Evolutionary conservation across 2,797 vertebrate genomes (phyloP).

Genomic region (Aplochiton taeniatus): DNA sequence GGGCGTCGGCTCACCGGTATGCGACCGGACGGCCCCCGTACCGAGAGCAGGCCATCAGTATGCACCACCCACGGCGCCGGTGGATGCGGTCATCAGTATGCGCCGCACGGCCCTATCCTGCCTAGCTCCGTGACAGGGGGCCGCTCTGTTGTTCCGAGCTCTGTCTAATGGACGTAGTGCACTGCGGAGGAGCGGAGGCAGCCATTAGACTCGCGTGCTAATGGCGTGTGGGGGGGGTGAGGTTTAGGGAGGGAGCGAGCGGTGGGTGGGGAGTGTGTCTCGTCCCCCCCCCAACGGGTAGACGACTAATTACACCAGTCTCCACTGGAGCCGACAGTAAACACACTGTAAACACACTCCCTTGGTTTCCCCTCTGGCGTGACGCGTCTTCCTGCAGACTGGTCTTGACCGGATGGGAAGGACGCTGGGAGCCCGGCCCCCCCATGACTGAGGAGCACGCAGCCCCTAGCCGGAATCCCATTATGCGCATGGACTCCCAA

Average conservation of each 20-base stretch:
- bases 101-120: slow-evolving; percentile 46
- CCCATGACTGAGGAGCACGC: no score
- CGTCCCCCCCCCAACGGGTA: neutral
- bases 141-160: slow-evolving; percentile 49
- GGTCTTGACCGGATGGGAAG: no score
- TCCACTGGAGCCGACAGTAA: no score
- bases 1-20: neutral
- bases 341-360: no score
- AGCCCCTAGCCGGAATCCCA: no score
- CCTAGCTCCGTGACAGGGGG: slow-evolving; percentile 45
- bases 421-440: no score
- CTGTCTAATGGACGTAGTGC: slow-evolving; percentile 46
- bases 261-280: slow-evolving; percentile 1
- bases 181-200: slow-evolving; percentile 22
- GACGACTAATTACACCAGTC: neutral
- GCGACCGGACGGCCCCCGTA: slow-evolving; percentile 2
- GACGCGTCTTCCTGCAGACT: neutral
- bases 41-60: slow-evolving; percentile 38
- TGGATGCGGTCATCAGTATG: slow-evolving; percentile 62
- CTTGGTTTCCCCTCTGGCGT: slow-evolving; percentile 10
- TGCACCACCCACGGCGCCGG: slow-evolving; percentile 33
- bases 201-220: slow-evolving; percentile 40
- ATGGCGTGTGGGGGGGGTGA: slow-evolving; percentile 16
- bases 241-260: neutral
- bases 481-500: no score